Evolutionary conservation across 2,797 vertebrate species (phyloP), one percentile per base, ranked within the genome.

Genomic region (Leptatherina wallacei): DNA sequence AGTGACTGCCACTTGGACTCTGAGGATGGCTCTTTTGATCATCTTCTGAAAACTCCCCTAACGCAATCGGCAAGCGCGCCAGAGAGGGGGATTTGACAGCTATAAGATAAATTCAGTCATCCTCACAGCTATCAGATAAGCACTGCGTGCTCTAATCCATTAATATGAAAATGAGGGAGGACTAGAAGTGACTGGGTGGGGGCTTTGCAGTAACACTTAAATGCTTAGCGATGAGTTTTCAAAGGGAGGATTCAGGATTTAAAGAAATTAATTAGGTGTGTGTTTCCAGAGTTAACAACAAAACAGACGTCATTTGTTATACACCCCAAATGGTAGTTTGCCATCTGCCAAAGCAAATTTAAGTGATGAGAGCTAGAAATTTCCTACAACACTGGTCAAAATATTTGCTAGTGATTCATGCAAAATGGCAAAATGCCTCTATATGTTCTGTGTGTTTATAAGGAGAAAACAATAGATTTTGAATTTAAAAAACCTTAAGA

Each of bases 41-140:
- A 91, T 84, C 90, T 90, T 86, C 89, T 83, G 83, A 89, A 94
- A 93, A 89, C 83, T 84, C 78, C 78, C 79, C 72, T 69, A 88
- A 91, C 81, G 86, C 79, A 91, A 94, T 92, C 84, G 77, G 83
- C 78, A 84, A 88, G 85, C 70, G 65, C 67, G 77, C 84, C 56
- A 77, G 82, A 88, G 84, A 88, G 84, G 89, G 86, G 86, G 90
- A 89, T 89, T 90, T 91, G 92, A 93, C 91, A 92, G 90, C 86
- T 76, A 85, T 86, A 89, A 93, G 92, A 94, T 94, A 93, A 94
- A 93, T 90, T 88, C 85, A 90, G 89, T 83, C 90, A 88, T 89
- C 91, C 90, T 92, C 83, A 80, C 82, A 88, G 86, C 90, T 89
- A 93, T 93, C 91, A 92, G 93, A 95, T 93, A 94, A 92, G 90